Evolutionary conservation across 2,113 vertebrate species (phyloP), one percentile per base, ranked within the genome.

Genomic region (Ictidomys tridecemlineatus): DNA sequence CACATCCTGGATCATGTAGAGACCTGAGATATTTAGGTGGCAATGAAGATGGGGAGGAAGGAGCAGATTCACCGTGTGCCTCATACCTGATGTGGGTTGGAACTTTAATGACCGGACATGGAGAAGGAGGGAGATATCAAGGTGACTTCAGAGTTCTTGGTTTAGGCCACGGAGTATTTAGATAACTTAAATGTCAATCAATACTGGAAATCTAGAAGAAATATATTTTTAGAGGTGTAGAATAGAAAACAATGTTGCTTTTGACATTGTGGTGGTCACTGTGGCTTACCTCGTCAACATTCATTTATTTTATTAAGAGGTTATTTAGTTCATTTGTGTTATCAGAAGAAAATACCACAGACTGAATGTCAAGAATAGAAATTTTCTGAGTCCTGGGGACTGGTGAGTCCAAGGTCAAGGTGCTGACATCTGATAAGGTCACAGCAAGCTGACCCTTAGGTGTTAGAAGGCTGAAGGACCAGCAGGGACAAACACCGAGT

Each of bases 221-320:
- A 84, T 91, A 18, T 30, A 37, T 34, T 90, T 95, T 78, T 84
- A 26, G 61, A 86, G n/a, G 1, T 72, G 37, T 24, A 18, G 51
- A 72, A 32, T 77, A 72, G 42, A 92, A 80, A 76, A 74, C 28
- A 69, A 32, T n/a, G 56, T 85, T 92, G 72, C n/a, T 70, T 76
- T 93, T 28, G 58, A 89, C 11, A 34, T 85, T 51, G 8, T 34
- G 58, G 74, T 80, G 79, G 13, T 51, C 34, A 65, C 83, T 91
- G 28, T 11, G 76, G 61, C 72, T 79, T 72, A 70, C 28, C 37
- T 65, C 5, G 4, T 20, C 13, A 87, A 37, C 34, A 61, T 84
- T 84, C 8, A 85, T 88, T 96, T 94, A 42, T 65, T 88, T 93
- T 92, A 28, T 82, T 85, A 72, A 69, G 94, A 76, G 53, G 61